Percentiles rank a stretch among this genome's conserved stretches.
phyloP scores from a whole-genome alignment of 2,113 vertebrate genomes.

The Elaphurus davidianus region DNA sequence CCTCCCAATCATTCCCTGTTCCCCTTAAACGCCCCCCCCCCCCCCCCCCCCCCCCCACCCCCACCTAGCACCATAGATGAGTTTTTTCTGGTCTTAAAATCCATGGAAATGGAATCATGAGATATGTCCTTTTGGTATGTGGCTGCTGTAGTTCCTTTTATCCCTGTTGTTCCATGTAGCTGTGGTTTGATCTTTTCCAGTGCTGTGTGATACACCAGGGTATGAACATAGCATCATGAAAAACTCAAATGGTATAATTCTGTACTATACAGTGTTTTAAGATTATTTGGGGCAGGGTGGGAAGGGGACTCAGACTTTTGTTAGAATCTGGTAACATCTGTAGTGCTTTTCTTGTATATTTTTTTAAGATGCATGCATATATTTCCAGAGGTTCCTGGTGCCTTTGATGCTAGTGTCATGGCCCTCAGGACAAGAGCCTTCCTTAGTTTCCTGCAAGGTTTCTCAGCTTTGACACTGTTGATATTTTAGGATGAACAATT shows the following conservation, averaged over 20 bases:
- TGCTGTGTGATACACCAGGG: background rate
- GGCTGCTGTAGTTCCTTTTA: background rate
- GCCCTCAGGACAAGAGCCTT: background rate
- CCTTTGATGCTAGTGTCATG: background rate
- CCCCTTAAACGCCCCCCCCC: background rate
- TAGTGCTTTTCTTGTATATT: background rate
- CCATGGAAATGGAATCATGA: background rate
- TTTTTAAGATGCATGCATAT: background rate
- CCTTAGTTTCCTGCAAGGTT: background rate
- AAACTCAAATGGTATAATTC: background rate
- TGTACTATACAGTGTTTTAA: background rate
- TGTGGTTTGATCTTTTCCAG: background rate
- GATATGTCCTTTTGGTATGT: background rate
- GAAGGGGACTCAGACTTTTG: background rate
- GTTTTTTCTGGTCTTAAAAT: conserved; percentile 17
- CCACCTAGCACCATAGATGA: background rate
- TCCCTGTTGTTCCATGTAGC: background rate
- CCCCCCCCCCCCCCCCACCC: no score
- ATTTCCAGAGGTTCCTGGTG: background rate
- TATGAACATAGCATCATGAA: background rate
- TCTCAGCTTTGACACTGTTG: background rate
- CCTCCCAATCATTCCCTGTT: background rate
- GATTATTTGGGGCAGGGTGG: background rate
- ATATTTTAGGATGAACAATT: background rate
- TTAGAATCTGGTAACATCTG: background rate